phyloP scores from a whole-genome alignment of 2,113 vertebrate species.

The Redunca redunca region DNA sequence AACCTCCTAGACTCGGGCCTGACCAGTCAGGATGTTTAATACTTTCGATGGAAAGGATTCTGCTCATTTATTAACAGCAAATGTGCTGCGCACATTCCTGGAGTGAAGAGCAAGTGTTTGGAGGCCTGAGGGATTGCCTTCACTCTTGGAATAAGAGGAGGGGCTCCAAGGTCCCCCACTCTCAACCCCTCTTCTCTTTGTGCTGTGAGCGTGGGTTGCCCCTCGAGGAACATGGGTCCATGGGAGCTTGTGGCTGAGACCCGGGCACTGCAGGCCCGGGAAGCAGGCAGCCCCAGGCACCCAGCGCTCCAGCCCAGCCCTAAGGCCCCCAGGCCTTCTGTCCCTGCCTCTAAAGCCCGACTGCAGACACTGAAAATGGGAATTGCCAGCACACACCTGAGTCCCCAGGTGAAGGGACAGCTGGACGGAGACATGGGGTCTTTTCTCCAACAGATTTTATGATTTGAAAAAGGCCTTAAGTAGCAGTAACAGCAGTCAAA shows the following conservation, averaged over 20 bases:
- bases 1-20: background rate
- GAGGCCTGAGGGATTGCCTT: background rate
- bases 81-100: background rate
- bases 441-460: background rate
- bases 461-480: background rate
- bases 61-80: background rate
- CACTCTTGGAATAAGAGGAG: too few relatives aligned
- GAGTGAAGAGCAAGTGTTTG: background rate
- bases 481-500: background rate
- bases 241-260: background rate
- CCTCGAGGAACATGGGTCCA: background rate
- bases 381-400: background rate
- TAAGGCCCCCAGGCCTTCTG: background rate
- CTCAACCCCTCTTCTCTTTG: background rate
- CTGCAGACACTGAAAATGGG: background rate
- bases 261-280: rapidly evolving
- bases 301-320: background rate
- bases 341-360: background rate
- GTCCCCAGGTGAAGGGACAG: background rate
- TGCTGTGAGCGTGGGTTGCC: background rate
- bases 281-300: background rate
- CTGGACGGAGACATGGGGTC: background rate
- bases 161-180: rapidly evolving
- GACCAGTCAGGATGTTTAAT: background rate
- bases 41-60: background rate